Base-by-base conservation (phyloP, 2,888 invertebrate genomes). In the Neuroscelio doddi region DNA sequence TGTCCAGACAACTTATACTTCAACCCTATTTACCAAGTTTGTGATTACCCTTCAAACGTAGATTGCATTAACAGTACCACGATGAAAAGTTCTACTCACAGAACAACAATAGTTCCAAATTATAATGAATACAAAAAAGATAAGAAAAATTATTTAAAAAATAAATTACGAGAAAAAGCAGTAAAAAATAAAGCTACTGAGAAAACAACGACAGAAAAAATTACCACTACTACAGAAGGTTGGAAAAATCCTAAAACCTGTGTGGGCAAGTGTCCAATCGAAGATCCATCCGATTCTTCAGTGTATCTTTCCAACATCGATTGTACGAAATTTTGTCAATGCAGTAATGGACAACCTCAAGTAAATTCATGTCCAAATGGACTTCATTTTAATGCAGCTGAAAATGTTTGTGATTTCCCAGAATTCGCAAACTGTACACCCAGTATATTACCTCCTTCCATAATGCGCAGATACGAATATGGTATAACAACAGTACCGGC, bases 261-360 rank as follows among this genome's bases (percentile, higher is more conserved):
- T 21, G 47, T 71, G 0, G 76, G 77, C 10, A 52, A 16, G 0
- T 77, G 77, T 36, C 74, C 75, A 3, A 1, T 4, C 3, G 3
- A 1, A 1, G 59, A 72, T 38, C 57, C 65, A 0, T 9, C 1
- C 1, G 51, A 51, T 16, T 30, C 49, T 21, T 59, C 57, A 24
- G 51, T 64, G 9, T 38, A 65, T 9, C 49, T 74, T 24, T 56
- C 70, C 0, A 68, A 76, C 17, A 26, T 36, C 0, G 65, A 73
- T 12, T 74, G 74, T 38, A 53, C 58, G 0, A 75, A 74, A 38
- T 79, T 72, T 57, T 78, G 77, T 44, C 41, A 64, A 29, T 78
- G 77, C 30, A 61, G 58, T 14, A 49, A 49, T n/a, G 69, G 69
- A 4, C 3, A 29, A 17, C 41, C 72, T 0, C 65, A 57, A 32